Evolutionary conservation across 2,113 vertebrate genomes (phyloP).

Genomic region (Phaethon lepturus): DNA sequence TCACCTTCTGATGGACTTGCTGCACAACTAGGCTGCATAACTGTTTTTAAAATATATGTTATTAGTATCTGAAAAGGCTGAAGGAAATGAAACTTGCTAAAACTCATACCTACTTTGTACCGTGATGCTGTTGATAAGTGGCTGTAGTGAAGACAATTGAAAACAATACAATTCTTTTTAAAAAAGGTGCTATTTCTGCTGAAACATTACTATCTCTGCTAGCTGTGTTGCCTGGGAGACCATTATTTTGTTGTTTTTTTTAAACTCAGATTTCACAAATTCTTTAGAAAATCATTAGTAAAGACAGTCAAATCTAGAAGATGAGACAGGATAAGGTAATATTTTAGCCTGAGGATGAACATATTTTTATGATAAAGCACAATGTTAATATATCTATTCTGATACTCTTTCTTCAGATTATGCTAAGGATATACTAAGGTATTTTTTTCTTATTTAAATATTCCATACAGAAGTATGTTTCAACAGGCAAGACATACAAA

Average conservation of each 20-base stretch:
- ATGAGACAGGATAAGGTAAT: not conserved
- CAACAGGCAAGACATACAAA: not conserved
- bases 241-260: not conserved
- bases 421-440: not conserved
- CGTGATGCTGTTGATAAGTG: not conserved
- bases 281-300: not conserved
- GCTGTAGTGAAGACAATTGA: not conserved
- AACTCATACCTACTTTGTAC: not conserved
- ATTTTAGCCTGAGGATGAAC: not conserved
- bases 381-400: not conserved
- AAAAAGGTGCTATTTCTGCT: not conserved
- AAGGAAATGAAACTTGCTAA: not conserved
- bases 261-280: not conserved
- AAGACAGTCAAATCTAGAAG: not conserved
- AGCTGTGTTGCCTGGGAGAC: not conserved
- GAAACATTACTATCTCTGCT: not conserved
- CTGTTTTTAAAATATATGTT: rapidly evolving
- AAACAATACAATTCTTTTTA: not conserved
- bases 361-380: not conserved
- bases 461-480: not conserved
- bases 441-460: not conserved
- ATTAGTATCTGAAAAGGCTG: not conserved
- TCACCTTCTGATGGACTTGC: not conserved
- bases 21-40: not conserved
- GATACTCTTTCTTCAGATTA: not conserved